A percentile compares a stretch with the other conserved stretches of the same genome.
These are phyloP conservation scores for Spatulosminthurus flaviceps DNA, from an alignment of 2,888 invertebrate species.

Conservation along the genomic window DNA sequence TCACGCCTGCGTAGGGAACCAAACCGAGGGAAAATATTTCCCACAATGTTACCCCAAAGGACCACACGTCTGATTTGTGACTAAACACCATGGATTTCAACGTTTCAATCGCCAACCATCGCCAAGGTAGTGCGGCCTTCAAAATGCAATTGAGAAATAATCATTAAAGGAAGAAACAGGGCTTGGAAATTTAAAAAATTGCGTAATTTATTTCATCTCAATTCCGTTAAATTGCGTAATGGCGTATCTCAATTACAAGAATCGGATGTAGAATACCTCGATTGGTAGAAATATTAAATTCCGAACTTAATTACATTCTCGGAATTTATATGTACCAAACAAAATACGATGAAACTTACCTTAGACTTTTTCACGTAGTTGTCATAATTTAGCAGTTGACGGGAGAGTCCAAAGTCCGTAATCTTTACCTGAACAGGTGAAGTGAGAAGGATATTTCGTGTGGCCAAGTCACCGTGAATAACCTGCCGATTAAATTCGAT, in stretches of 20 bases:
- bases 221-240: too few species aligned
- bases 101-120: neutral
- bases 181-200: too few species aligned
- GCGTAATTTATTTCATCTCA: too few species aligned
- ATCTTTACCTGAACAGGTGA: neutral
- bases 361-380: neutral
- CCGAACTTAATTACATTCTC: too few species aligned
- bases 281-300: too few species aligned
- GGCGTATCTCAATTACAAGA: too few species aligned
- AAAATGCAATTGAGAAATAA: too few species aligned
- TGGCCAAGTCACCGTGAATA: conserved; percentile 8
- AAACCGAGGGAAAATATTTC: neutral
- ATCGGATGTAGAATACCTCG: too few species aligned
- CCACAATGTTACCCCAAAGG: conserved; percentile 5
- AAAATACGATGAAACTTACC: neutral
- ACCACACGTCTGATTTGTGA: conserved; percentile 5
- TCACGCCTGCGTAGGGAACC: neutral
- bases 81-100: neutral
- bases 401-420: conserved; percentile 22
- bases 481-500: neutral
- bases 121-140: neutral
- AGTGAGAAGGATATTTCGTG: neutral
- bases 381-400: neutral
- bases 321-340: too few species aligned
- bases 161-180: too few species aligned